Conservation (phyloP, 1,140 invertebrate species). For the Oncopeltus fasciatus region DNA sequence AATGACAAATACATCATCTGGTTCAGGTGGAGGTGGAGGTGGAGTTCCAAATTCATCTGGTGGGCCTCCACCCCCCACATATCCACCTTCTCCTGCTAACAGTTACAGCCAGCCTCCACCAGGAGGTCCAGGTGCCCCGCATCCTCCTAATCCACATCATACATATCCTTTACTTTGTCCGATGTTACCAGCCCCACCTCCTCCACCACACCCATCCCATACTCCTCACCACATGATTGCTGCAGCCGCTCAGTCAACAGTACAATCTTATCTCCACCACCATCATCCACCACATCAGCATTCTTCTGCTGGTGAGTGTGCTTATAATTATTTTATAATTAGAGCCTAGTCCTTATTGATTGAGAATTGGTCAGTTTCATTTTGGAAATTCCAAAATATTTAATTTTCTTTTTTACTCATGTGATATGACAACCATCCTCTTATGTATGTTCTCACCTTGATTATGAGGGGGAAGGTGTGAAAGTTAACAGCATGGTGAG, state of each 20-base stretch:
- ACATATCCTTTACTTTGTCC: slow-evolving; percentile 43
- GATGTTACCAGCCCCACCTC: slow-evolving; percentile 38
- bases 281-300: slow-evolving; percentile 20
- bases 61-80: slow-evolving; percentile 39
- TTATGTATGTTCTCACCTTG: too few species aligned
- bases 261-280: slow-evolving; percentile 21
- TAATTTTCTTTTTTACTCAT: too few species aligned
- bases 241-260: slow-evolving; percentile 16
- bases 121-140: slow-evolving; percentile 23
- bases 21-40: slow-evolving; percentile 29
- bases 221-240: slow-evolving; percentile 36
- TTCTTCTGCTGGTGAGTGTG: slow-evolving; percentile 11
- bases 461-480: too few species aligned
- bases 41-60: slow-evolving; percentile 12
- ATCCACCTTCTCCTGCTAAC: slow-evolving; percentile 34
- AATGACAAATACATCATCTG: slow-evolving; percentile 22
- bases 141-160: slow-evolving; percentile 30
- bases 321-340: neutral
- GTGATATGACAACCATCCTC: too few species aligned
- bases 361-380: too few species aligned
- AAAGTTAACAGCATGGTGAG: too few species aligned
- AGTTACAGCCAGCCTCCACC: slow-evolving; percentile 34
- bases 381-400: too few species aligned
- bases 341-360: too few species aligned
- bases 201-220: slow-evolving; percentile 36